These are phyloP conservation scores for Gastracanthus pulcherrimus DNA, from an alignment of 2,888 invertebrate genomes.

Conservation along the genomic window DNA sequence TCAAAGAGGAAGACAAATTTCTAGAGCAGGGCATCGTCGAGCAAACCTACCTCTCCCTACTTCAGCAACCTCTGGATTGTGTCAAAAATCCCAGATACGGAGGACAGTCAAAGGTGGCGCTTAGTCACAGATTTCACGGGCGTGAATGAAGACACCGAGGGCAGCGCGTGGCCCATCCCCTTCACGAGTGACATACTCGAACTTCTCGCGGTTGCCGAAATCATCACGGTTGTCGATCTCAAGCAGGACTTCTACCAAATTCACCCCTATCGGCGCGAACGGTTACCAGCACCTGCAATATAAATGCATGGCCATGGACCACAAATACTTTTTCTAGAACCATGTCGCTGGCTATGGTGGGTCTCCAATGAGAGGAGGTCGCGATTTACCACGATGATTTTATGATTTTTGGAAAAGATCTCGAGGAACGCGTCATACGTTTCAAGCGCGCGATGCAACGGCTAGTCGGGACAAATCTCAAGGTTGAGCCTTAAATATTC, in stretches of 20 bases:
- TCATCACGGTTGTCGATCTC: background rate
- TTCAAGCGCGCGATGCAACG: conserved; percentile 10
- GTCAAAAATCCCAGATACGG: background rate
- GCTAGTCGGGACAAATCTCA: background rate
- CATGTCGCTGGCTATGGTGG: background rate
- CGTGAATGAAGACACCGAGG: background rate
- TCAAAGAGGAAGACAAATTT: background rate
- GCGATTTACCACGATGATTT: conserved; percentile 27
- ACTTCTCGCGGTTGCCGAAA: background rate
- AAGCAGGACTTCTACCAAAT: conserved; percentile 20
- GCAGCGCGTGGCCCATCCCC: background rate
- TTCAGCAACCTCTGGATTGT: background rate
- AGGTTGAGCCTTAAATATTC: background rate
- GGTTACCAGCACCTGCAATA: background rate
- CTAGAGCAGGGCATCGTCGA: background rate
- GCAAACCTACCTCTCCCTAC: background rate
- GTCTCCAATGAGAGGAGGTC: background rate
- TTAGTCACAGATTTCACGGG: too few species aligned
- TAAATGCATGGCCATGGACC: background rate
- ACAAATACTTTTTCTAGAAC: background rate
- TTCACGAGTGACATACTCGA: background rate
- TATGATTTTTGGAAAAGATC: conserved; percentile 19
- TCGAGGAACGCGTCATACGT: conserved; percentile 20
- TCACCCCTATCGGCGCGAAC: background rate
- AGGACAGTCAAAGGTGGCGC: background rate